These are phyloP conservation scores for Allobates femoralis DNA, from an alignment of 2,797 vertebrate species.

Conservation along the genomic window DNA sequence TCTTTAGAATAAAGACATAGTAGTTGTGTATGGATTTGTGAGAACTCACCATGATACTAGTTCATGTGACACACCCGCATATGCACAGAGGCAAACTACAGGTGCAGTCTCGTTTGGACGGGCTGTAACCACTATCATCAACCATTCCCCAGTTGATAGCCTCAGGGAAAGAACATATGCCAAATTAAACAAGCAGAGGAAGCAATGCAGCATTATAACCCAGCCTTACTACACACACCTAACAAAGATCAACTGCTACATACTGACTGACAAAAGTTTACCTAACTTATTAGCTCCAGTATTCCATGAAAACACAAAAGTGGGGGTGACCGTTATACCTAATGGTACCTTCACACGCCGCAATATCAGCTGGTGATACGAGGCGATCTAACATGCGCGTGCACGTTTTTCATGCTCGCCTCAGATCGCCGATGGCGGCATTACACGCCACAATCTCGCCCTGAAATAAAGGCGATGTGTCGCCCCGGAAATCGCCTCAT, in stretches of 20 bases:
- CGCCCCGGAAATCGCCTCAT: no score
- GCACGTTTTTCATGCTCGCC: no score
- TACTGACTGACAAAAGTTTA: constrained; percentile 3
- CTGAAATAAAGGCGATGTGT: no score
- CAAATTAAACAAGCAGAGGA: constrained; percentile 56
- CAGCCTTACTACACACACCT: background rate
- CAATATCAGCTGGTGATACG: no score
- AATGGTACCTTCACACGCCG: no score
- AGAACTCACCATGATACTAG: background rate
- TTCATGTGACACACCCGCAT: constrained; percentile 33
- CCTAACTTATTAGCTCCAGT: background rate
- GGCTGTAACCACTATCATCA: constrained; percentile 44
- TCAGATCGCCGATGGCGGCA: no score
- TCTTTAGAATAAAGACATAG: background rate
- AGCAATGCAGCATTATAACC: constrained; percentile 32
- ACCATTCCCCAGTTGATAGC: constrained; percentile 43
- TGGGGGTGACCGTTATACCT: background rate
- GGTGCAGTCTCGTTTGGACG: constrained; percentile 56
- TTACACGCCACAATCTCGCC: no score
- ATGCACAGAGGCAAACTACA: constrained; percentile 26
- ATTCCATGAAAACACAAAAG: background rate
- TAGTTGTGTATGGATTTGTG: background rate
- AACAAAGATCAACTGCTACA: constrained; percentile 7
- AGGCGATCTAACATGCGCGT: no score
- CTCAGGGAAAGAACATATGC: constrained; percentile 36